These are phyloP conservation scores for Taeniopygia guttata DNA, from an alignment of 2,797 vertebrate genomes.

Conservation along the genomic window DNA sequence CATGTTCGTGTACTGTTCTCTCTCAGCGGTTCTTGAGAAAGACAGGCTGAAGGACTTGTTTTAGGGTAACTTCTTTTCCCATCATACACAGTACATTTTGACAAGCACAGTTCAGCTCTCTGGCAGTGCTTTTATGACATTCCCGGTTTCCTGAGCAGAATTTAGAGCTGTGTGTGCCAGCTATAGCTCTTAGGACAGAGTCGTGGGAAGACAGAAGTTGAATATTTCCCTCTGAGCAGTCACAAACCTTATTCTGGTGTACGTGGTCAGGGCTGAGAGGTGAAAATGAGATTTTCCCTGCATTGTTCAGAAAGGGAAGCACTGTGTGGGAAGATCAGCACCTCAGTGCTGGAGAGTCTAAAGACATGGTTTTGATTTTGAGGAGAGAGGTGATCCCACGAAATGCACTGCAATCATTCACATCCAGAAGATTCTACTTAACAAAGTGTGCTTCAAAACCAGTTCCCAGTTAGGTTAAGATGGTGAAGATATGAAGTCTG, in stretches of 20 bases:
- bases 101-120: neutral
- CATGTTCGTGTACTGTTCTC: neutral
- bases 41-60: neutral
- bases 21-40: neutral
- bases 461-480: neutral
- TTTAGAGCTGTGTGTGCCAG: neutral
- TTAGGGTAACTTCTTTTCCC: neutral
- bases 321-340: neutral
- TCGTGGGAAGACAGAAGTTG: accelerated
- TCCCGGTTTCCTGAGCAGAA: neutral
- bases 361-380: neutral
- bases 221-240: neutral
- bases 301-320: neutral
- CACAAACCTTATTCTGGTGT: neutral
- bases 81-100: neutral
- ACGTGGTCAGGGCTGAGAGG: neutral
- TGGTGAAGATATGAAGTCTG: neutral
- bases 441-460: neutral
- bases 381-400: accelerated
- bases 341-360: no score
- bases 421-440: neutral
- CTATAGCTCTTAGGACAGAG: neutral
- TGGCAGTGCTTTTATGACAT: neutral
- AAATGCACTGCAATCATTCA: neutral
- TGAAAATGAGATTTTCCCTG: neutral